A percentile compares a stretch with the other conserved stretches of the same genome.
These are phyloP conservation scores for Gandaritis pyraliata DNA, from an alignment of 2,888 invertebrate species.

Conservation along the genomic window DNA sequence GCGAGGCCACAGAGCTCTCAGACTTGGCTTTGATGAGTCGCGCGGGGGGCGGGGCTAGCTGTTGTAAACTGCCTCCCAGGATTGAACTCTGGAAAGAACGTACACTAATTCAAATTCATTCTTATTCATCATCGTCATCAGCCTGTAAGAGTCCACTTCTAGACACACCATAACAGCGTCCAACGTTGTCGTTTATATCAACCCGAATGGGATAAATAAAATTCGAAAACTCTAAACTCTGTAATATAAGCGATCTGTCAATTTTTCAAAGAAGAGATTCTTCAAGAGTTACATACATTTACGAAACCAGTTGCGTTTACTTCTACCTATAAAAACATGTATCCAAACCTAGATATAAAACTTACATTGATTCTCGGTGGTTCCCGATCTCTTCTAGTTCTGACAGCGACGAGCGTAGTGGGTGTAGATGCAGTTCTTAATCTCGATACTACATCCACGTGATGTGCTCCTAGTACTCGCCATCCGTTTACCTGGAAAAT, in stretches of 20 bases:
- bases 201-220: no score
- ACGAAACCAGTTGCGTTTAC: no score
- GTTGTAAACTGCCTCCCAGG: constrained; percentile 89
- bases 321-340: no score
- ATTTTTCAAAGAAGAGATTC: no score
- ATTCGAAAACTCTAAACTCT: no score
- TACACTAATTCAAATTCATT: background rate
- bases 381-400: constrained; percentile 59
- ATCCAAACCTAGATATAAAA: background rate
- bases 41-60: constrained; percentile 87
- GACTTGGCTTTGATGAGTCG: constrained; percentile 95
- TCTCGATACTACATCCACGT: constrained; percentile 94
- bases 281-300: no score
- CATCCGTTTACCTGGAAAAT: constrained; percentile 91
- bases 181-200: no score
- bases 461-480: constrained; percentile 93
- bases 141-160: no score
- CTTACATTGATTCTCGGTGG: constrained; percentile 28
- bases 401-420: constrained; percentile 92
- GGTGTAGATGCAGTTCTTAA: constrained; percentile 92
- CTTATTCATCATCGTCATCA: no score
- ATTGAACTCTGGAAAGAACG: constrained; percentile 59
- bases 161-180: no score
- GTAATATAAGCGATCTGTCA: no score
- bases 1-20: constrained; percentile 91